Percentiles rank a stretch among this genome's conserved stretches.
phyloP scores from a whole-genome alignment of 2,888 invertebrate genomes.

The Andrena camellia region DNA sequence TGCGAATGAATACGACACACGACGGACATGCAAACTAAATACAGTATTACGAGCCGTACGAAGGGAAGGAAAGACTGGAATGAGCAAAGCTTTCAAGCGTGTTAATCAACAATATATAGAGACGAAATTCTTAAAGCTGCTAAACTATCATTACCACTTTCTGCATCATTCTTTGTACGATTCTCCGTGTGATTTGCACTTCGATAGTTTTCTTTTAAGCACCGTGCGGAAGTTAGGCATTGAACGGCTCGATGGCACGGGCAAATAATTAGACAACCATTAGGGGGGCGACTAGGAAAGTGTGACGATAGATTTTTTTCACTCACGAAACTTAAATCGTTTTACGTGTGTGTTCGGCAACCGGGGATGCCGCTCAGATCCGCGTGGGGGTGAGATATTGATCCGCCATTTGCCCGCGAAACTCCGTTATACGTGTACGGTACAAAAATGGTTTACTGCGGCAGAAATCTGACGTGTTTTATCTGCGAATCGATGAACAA shows the following conservation, averaged over 20 bases:
- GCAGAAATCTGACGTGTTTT: constrained; percentile 32
- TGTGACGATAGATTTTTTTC: constrained; percentile 24
- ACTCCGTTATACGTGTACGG: constrained; percentile 45
- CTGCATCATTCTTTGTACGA: constrained; percentile 57
- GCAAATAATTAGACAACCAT: constrained; percentile 19
- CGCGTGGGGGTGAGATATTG: constrained; percentile 76
- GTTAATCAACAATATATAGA: constrained; percentile 4
- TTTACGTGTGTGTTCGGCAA: constrained; percentile 48
- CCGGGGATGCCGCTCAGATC: constrained; percentile 59
- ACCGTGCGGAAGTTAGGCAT: constrained; percentile 6
- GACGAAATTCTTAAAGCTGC: constrained; percentile 12
- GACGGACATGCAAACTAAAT: constrained; percentile 9
- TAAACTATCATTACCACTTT: constrained; percentile 63
- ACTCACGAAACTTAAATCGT: constrained; percentile 53
- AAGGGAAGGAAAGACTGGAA: constrained; percentile 7
- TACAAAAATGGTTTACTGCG: constrained; percentile 21
- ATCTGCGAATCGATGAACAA: constrained; percentile 32
- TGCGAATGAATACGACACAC: constrained; percentile 11
- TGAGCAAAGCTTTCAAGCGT: constrained; percentile 52
- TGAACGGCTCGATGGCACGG: neutral
- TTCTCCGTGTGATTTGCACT: constrained; percentile 32
- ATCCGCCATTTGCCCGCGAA: constrained; percentile 75
- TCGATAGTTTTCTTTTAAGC: constrained; percentile 37
- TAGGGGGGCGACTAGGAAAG: neutral
- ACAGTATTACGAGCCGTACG: constrained; percentile 13